Evolutionary conservation across 2,888 invertebrate species (phyloP).

Genomic region (Campopleginae sp.): DNA sequence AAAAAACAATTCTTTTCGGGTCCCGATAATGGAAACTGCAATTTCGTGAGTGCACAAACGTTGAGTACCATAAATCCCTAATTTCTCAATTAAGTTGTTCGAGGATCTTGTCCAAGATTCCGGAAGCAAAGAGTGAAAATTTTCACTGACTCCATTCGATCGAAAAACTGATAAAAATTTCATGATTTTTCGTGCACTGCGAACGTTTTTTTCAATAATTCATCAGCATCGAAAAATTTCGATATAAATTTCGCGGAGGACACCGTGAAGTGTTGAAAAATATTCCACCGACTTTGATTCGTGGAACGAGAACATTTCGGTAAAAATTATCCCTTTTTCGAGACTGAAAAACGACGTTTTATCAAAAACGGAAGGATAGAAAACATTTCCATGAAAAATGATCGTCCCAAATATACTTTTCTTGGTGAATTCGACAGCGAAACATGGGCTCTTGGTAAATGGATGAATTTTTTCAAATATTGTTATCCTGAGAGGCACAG

Average conservation of each 20-base stretch:
- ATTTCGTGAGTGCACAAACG: background rate
- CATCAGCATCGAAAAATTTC: background rate
- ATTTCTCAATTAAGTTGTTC: background rate
- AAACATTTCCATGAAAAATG: background rate
- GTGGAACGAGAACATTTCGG: background rate
- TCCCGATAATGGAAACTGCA: background rate
- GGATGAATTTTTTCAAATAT: slow-evolving; percentile 16
- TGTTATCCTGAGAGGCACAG: slow-evolving; percentile 25
- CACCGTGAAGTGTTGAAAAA: background rate
- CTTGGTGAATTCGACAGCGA: background rate
- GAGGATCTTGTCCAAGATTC: background rate
- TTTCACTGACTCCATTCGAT: background rate
- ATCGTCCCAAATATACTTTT: background rate
- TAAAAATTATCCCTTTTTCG: background rate
- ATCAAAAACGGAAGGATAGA: background rate
- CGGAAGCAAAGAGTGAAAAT: background rate
- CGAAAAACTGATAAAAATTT: background rate
- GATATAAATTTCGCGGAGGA: background rate
- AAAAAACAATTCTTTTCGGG: background rate
- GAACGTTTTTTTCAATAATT: background rate
- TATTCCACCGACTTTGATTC: background rate
- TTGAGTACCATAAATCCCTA: background rate
- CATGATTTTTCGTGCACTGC: background rate
- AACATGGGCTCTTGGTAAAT: background rate
- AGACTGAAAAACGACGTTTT: too few relatives aligned